phyloP scores from a whole-genome alignment of 2,113 vertebrate species.

The Xenopus borealis region DNA sequence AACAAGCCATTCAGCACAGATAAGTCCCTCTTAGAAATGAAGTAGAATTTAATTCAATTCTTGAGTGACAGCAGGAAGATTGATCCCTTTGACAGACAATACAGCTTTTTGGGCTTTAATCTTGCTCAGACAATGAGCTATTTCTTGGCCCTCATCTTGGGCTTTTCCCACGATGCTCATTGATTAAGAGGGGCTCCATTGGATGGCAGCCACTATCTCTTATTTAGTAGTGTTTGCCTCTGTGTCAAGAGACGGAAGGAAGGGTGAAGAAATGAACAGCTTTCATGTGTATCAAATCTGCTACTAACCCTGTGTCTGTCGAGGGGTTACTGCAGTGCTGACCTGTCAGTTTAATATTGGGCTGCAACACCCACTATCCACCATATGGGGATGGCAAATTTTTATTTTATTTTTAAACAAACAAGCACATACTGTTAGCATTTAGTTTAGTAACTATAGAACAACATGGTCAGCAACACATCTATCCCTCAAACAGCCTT shows the following conservation, averaged over 20 bases:
- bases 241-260: conserved; percentile 55
- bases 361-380: too few relatives aligned
- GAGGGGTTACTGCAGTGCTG: not conserved
- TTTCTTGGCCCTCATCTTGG: conserved; percentile 80
- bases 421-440: too few relatives aligned
- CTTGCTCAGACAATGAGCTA: conserved; percentile 91
- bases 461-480: too few relatives aligned
- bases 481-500: too few relatives aligned
- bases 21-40: conserved; percentile 98
- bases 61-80: conserved; percentile 99
- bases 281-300: not conserved
- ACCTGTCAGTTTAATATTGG: not conserved
- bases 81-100: conserved; percentile 96
- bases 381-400: too few relatives aligned
- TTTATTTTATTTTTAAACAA: too few relatives aligned
- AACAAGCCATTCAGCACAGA: conserved; percentile 97
- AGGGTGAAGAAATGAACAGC: conserved; percentile 29
- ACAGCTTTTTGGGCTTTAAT: conserved; percentile 95
- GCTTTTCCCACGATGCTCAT: conserved; percentile 95
- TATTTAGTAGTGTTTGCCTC: conserved; percentile 74
- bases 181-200: conserved; percentile 86
- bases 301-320: not conserved
- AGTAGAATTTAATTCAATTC: conserved; percentile 94
- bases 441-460: too few relatives aligned
- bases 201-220: conserved; percentile 89